These are phyloP conservation scores for Sanderia malayensis DNA, from an alignment of 30 jellyfish, hydroid and myxozoan genomes.

Conservation along the genomic window DNA sequence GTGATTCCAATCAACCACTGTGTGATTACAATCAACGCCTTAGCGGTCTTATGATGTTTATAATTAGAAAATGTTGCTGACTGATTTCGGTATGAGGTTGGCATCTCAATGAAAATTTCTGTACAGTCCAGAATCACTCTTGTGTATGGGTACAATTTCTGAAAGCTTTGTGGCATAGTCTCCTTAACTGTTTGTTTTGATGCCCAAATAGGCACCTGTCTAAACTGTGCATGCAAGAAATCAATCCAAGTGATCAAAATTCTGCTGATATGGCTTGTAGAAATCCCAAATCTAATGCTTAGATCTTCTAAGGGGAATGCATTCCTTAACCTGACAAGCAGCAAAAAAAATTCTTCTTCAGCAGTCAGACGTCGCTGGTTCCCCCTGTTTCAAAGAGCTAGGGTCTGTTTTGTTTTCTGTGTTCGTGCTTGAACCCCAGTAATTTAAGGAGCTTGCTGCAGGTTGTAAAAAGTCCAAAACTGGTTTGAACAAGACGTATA, in stretches of 20 bases:
- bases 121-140: not conserved
- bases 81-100: not conserved
- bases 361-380: slow-evolving; percentile 21
- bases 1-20: no score
- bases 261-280: slow-evolving; percentile 7
- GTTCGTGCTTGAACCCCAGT: slow-evolving; percentile 29
- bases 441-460: slow-evolving; percentile 24
- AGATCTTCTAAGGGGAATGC: slow-evolving; percentile 30
- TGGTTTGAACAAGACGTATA: slow-evolving; percentile 7
- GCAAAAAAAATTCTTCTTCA: slow-evolving; percentile 29
- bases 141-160: not conserved
- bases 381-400: slow-evolving; percentile 12
- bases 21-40: slow-evolving; percentile 36
- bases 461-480: slow-evolving; percentile 21
- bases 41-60: slow-evolving; percentile 34
- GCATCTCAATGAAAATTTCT: not conserved
- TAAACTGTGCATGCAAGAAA: slow-evolving; percentile 1
- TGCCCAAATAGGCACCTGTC: not conserved
- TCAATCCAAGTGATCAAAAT: slow-evolving; percentile 19
- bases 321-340: slow-evolving; percentile 21
- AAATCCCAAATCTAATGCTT: slow-evolving; percentile 26
- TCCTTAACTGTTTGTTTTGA: not conserved
- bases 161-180: not conserved
- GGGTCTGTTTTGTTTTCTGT: slow-evolving; percentile 4
- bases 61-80: not conserved